Conservation (phyloP, 2,797 vertebrate species). For the Sciaenops ocellatus region DNA sequence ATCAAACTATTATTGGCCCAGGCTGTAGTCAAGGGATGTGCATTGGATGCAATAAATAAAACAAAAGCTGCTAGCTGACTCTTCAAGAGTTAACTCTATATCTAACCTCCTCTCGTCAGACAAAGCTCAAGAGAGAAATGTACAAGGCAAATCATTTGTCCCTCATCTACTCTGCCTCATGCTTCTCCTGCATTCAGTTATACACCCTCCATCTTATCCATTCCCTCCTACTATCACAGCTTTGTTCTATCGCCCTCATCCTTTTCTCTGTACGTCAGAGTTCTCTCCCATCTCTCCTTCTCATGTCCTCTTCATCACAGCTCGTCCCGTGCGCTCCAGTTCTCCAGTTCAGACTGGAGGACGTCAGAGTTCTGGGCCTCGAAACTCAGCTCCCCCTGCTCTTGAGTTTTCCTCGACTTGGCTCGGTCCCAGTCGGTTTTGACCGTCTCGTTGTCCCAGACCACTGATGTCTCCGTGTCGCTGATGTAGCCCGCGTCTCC, state of each 20-base stretch:
- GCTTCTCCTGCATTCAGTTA: neutral
- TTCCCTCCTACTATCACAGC: conserved; percentile 48
- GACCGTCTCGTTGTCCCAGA: conserved; percentile 89
- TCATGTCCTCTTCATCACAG: conserved; percentile 78
- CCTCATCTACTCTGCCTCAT: conserved; percentile 20
- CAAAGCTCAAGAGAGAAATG: conserved; percentile 49
- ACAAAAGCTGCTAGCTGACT: conserved; percentile 62
- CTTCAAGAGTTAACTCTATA: conserved; percentile 66
- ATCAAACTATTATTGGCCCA: conserved; percentile 6
- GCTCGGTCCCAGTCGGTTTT: conserved; percentile 91
- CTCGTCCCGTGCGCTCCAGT: conserved; percentile 88
- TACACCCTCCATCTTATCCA: conserved; percentile 16
- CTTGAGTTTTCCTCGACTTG: conserved; percentile 88
- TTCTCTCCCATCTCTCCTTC: conserved; percentile 8
- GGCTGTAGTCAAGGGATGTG: conserved; percentile 22
- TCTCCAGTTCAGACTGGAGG: conserved; percentile 90
- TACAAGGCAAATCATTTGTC: conserved; percentile 10
- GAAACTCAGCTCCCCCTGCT: conserved; percentile 88
- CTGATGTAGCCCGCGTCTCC: conserved; percentile 91
- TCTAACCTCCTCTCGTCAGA: conserved; percentile 50
- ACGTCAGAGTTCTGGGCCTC: conserved; percentile 90
- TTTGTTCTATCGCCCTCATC: conserved; percentile 46
- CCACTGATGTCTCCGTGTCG: conserved; percentile 92
- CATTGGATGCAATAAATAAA: conserved; percentile 72
- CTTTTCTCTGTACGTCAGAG: conserved; percentile 34